Base-by-base conservation (phyloP, 1,140 invertebrate species). In the Anoplolepis gracilipes region DNA sequence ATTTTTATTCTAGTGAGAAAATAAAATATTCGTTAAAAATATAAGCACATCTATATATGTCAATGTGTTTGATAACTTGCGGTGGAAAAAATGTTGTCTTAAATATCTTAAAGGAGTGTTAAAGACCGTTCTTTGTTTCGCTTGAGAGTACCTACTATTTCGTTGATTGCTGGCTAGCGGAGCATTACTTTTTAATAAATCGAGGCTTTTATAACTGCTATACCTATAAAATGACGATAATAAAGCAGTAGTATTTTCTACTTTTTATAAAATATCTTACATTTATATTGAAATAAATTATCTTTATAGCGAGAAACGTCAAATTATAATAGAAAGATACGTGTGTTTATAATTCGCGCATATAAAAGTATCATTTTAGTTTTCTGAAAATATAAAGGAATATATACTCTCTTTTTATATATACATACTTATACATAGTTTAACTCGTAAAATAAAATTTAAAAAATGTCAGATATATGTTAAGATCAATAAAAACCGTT, bases 101-200 rank as follows among this genome's bases (percentile, higher is more conserved):
- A 49, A 53, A 72, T 30, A 36, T 70, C 46, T 49, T 28, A 13
- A 59, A 81, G 25, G 70, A n/a, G 39, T 46, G 65, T 81, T 81
- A 16, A 59, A 72, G 36, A 72, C 11, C 39, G 33, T 55, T 36
- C 30, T 57, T 19, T 7, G 39, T 82, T 70, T 70, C 22, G 55
- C 13, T 2, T 6, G 7, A 59, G 25, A 81, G 36, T 28, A 69
- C n/a, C n/a, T n/a, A n/a, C 4, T 79, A 25, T 13, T 57, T 19
- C 5, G 36, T 25, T 59, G 25, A 67, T 10, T 22, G 36, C 25
- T 46, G 67, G 28, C 19, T 22, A 82, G 39, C 0, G 53, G n/a
- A 73, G 36, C 67, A 82, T 73, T 82, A 82, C 61, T 72, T 73
- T 82, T 82, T 82, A 72, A 82, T 82, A 28, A 79, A 69, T 79